Percentiles rank a stretch among this genome's conserved stretches.
Conservation (phyloP, 92 coral and sea anemone species). For the Ricordea florida region DNA sequence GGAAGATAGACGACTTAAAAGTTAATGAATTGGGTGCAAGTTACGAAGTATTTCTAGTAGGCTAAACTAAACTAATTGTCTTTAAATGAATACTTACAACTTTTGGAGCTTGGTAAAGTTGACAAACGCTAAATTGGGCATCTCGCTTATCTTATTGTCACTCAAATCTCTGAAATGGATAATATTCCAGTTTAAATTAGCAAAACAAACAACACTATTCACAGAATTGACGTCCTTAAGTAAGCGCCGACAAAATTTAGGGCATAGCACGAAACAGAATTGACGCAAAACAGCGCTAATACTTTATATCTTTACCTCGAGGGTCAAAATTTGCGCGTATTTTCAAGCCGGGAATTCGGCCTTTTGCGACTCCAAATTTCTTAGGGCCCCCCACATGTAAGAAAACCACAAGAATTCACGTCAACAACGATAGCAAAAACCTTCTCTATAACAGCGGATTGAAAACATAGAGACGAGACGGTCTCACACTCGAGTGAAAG, state of each 20-base stretch:
- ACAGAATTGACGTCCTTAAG: slow-evolving; percentile 18
- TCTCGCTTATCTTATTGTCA: slow-evolving; percentile 43
- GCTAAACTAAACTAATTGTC: neutral
- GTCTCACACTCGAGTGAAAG: no score
- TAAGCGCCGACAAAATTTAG: slow-evolving; percentile 35
- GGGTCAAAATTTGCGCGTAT: neutral
- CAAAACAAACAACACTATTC: slow-evolving; percentile 23
- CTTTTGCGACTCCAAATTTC: no score
- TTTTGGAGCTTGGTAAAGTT: slow-evolving; percentile 20
- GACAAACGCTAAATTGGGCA: slow-evolving; percentile 22
- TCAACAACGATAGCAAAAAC: no score
- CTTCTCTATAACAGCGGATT: no score
- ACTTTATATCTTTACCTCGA: neutral
- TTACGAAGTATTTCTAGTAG: neutral
- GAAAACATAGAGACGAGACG: no score
- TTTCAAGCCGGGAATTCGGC: neutral
- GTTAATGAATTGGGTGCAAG: no score
- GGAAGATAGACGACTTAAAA: no score
- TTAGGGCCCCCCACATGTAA: no score
- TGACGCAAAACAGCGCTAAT: neutral
- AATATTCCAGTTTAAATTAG: slow-evolving; percentile 27
- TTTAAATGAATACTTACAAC: slow-evolving; percentile 50
- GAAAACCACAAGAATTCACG: no score
- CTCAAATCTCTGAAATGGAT: slow-evolving; percentile 75
- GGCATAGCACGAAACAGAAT: neutral